Base-by-base conservation (phyloP, 1,140 invertebrate species). In the Protaetia brevitarsis region DNA sequence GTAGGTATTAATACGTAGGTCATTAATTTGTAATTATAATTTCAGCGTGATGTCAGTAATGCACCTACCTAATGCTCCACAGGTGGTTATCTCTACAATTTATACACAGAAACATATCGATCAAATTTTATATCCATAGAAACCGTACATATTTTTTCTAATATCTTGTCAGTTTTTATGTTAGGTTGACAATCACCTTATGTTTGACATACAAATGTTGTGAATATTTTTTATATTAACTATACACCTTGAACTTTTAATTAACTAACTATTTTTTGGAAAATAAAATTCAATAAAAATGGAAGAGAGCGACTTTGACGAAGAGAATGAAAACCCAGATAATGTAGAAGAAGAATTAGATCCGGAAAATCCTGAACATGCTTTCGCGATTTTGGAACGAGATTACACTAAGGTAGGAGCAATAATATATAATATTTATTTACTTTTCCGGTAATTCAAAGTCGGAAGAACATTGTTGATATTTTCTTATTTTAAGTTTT, bases 331-430 rank as follows among this genome's bases (percentile, higher is more conserved):
- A n/a, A 69, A 64, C 19, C 69, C 67, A 5, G 73, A 75, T 10
- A 67, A 68, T 2, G 62, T 30, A 13, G 73, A 73, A 13, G 76
- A 77, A 6, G 60, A 26, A 8, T 64, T 75, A 0, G 75, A 76
- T 68, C 72, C 74, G 0, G 58, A 74, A 11, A 74, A 76, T 67
- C 76, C 75, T 11, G 75, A 78, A 23, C 68, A 78, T 68, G 72
- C 70, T 19, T 76, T 76, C 63, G 66, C 72, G 2, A 71, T 78
- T 51, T 56, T 77, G 3, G 76, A 78, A 65, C 70, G 69, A 63
- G 60, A 75, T 31, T 77, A 74, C 37, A 76, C 71, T 13, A 75
- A 71, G 69, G 76, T 76, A 75, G 16, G 30, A n/a, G n/a, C n/a
- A n/a, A n/a, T 34, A 34, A 34, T 34, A 34, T 34, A 34, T 34